Base-by-base conservation (phyloP, 1,140 invertebrate genomes). In the Drosophila bocki region DNA sequence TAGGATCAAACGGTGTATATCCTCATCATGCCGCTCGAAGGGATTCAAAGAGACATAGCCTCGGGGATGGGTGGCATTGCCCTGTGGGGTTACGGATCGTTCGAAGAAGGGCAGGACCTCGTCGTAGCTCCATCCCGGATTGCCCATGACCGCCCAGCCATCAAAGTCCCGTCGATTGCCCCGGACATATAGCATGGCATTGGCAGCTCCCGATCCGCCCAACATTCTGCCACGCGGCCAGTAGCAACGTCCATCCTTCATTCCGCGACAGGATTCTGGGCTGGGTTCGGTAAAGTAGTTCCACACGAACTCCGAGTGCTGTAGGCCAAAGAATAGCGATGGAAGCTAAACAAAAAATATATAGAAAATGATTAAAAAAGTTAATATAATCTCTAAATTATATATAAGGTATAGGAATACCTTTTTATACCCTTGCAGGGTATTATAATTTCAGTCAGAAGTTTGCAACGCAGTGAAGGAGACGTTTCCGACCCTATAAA, bases 171-270 rank as follows among this genome's bases (percentile, higher is more conserved):
- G 17, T 1, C 76, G 78, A 72, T 91, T 91, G 0, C 92, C 92
- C 0, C 91, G 75, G 5, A 92, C 7, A 51, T 91, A 91, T 8
- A 88, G 17, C 96, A 98, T 97, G 3, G 95, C 97, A 93, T 98
- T 98, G 15, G 97, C 95, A 0, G 95, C 95, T 2, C 95, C 96
- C 12, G 95, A 95, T 3, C 98, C 98, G 3, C 97, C 97, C 7
- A 97, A 83, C 9, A 94, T 94, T 82, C 95, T 96, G 0, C 96
- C 96, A 61, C 95, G 94, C 0, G 95, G 94, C 95, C 95, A 96
- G 62, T 93, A 93, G 72, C 96, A 96, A 8, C 92, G 91, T 29
- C 94, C 92, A 11, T 94, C 88, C 26, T 50, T 93, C 61, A 93
- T 91, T 2, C 93, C 93, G 47, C 94, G 92, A 72, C 96, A 96